Evolutionary conservation across 92 coral and sea anemone genomes (phyloP), one percentile per base, ranked within the genome.

Genomic region (Ricordea florida): DNA sequence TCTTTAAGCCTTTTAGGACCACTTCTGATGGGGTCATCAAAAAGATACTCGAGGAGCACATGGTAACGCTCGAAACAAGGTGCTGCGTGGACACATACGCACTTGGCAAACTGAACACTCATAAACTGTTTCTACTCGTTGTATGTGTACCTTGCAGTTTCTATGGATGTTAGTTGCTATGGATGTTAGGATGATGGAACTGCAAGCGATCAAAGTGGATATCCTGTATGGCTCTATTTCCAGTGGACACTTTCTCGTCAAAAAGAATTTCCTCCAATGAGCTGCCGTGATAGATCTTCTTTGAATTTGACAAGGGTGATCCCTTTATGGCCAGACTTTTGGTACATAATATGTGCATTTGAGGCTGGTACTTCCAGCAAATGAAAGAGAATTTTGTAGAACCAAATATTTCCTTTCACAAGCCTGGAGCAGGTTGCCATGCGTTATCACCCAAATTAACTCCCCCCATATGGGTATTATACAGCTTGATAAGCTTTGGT

Each of bases 101-200:
- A n/a, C n/a, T n/a, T n/a, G n/a, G n/a, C n/a, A n/a, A n/a, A n/a
- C n/a, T n/a, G n/a, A 46, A 47, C 81, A 74, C 62, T 74, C 72
- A 41, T 59, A 60, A 45, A 24, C 30, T 58, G 72, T 74, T 38
- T 29, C 61, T 25, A 58, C 81, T 14, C 72, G 71, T 47, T 74
- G 62, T 25, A 50, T 74, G 60, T 61, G 50, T 30, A 51, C 77
- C 20, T 60, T 73, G 42, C 70, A 73, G 21, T 58, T 34, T 42
- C 80, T 73, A 57, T 24, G 71, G 18, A 45, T 34, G 3, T 16
- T 45, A 46, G 55, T 47, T 60, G 5, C 57, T 40, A 69, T n/a
- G n/a, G n/a, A n/a, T 13, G 2, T 17, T 32, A 74, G 69, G 60
- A 40, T 74, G 70, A 30, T 74, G 69, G 18, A 74, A 74, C 60